These are phyloP conservation scores for Tuta absoluta DNA, from an alignment of 2,888 invertebrate species.

Conservation along the genomic window DNA sequence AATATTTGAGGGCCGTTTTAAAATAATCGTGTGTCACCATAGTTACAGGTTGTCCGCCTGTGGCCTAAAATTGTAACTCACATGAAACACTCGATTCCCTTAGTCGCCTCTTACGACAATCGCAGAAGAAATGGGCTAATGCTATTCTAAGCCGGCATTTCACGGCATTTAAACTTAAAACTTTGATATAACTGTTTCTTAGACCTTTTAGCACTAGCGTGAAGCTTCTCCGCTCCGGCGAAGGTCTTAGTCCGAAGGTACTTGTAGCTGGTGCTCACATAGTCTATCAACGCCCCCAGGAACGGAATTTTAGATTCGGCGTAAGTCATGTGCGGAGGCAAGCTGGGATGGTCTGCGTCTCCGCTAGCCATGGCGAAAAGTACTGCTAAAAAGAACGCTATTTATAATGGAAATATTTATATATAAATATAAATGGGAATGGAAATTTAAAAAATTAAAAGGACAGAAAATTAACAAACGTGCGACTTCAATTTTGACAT, in stretches of 20 bases:
- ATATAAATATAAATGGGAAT: not conserved
- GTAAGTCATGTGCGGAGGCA: conserved; percentile 52
- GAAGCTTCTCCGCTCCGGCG: conserved; percentile 54
- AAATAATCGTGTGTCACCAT: too few relatives aligned
- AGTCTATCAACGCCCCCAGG: conserved; percentile 66
- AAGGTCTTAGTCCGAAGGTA: conserved; percentile 57
- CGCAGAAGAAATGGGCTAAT: too few relatives aligned
- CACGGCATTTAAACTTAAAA: too few relatives aligned
- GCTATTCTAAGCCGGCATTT: too few relatives aligned
- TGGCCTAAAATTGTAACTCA: too few relatives aligned
- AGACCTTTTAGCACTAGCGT: conserved; percentile 43
- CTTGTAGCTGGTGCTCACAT: conserved; percentile 58
- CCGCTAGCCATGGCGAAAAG: not conserved
- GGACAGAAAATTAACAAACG: not conserved
- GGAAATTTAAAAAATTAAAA: not conserved
- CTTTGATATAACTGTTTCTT: too few relatives aligned
- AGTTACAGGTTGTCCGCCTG: too few relatives aligned
- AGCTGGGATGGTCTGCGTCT: not conserved
- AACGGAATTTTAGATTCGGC: conserved; percentile 61
- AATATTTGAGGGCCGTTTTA: too few relatives aligned
- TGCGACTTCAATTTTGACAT: conserved; percentile 12
- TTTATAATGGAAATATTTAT: too few relatives aligned
- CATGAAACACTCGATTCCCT: too few relatives aligned
- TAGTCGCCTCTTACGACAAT: too few relatives aligned
- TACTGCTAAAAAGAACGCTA: not conserved